Conservation (phyloP, 1,140 invertebrate genomes). For the Meteorus sp. region DNA sequence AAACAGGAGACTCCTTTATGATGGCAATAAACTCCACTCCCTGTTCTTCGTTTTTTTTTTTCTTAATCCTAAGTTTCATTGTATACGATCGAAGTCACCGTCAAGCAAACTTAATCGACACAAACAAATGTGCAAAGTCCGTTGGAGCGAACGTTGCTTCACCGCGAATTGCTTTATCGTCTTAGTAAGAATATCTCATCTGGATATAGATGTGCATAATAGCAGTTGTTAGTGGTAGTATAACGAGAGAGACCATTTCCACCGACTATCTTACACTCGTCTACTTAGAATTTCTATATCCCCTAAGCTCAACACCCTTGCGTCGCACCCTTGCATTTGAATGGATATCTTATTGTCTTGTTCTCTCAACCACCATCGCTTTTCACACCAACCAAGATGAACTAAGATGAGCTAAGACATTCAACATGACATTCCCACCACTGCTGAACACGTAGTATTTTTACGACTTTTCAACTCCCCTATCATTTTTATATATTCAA, state of each 20-base stretch:
- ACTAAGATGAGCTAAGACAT: too few species aligned
- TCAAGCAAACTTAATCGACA: conserved; percentile 15
- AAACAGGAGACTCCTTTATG: neutral
- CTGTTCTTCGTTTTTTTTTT: neutral
- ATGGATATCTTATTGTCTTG: too few species aligned
- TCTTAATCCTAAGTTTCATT: too few species aligned
- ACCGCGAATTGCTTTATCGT: conserved; percentile 24
- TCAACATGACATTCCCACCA: too few species aligned
- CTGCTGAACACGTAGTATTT: too few species aligned
- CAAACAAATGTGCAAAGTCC: conserved; percentile 19
- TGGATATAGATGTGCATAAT: conserved; percentile 27
- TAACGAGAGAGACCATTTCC: conserved; percentile 24
- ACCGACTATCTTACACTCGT: conserved; percentile 16
- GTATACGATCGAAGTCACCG: neutral
- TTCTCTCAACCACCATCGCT: neutral
- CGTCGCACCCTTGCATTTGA: too few species aligned
- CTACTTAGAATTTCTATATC: conserved; percentile 9
- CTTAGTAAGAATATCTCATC: too few species aligned
- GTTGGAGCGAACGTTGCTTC: too few species aligned
- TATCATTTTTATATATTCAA: too few species aligned
- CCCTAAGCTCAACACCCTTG: neutral
- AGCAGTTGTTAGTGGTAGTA: conserved; percentile 25
- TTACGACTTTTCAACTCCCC: too few species aligned
- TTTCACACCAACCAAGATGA: neutral
- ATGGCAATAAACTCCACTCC: neutral